Base-by-base conservation (phyloP, 2,113 vertebrate species). In the Piaya cayana region DNA sequence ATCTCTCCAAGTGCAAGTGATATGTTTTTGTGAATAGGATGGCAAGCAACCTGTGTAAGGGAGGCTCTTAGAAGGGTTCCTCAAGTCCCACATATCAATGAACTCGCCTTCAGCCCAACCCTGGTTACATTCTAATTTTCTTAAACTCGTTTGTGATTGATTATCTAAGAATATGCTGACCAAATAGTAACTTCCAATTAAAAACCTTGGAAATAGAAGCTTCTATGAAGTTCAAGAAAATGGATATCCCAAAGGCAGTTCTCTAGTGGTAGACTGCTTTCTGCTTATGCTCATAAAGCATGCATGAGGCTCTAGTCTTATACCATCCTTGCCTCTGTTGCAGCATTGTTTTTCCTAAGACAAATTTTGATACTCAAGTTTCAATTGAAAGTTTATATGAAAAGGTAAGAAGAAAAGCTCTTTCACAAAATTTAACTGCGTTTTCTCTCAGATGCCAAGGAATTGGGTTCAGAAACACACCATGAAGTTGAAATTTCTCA, bases 401-500 rank as follows among this genome's bases (percentile, higher is more conserved):
- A 67, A 96, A 93, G 91, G 59, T 83, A 94, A 78, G 87, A 96
- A 94, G 91, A 95, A 95, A 96, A 95, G 50, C 82, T 97, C 55
- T 83, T 97, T 97, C 93, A 97, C 69, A 96, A 97, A 97, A 97
- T 94, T 90, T 14, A 50, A n/a, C 76, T 88, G 30, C 9, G 1
- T 87, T 97, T 95, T 86, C 79, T 82, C 71, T 75, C 84, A 96
- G 91, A 96, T 96, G 94, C 89, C 91, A 79, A 88, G 86, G 91
- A 97, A 96, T 84, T 94, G 76, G 72, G 77, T 95, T 96, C 91
- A 96, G 95, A 97, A 97, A 93, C 82, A 80, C 90, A 92, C 90
- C 88, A 90, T 92, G 92, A 96, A 97, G 97, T 90, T 96, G 96
- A 97, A 97, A 97, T 97, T 97, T 98, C 97, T 97, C 95, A 86